Base-by-base conservation (phyloP, 1,140 invertebrate genomes). In the Lepidurus apus region DNA sequence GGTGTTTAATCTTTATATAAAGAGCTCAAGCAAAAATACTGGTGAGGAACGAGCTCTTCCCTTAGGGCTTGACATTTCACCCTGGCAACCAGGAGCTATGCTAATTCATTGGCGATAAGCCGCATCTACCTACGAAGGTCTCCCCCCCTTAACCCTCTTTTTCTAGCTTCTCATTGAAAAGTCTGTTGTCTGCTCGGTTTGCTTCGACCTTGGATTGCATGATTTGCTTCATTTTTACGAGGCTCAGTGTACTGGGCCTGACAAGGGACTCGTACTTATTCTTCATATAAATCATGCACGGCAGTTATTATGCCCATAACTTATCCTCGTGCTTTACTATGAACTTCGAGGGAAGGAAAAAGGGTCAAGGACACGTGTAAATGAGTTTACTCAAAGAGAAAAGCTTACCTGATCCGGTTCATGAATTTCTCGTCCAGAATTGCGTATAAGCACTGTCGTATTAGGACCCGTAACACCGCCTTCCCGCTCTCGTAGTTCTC, bases 21-120 rank as follows among this genome's bases (percentile, higher is more conserved):
- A 34, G 34, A 34, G 4, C 34, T 34, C 34, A 4, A 3, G 34
- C 45, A 13, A 65, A 65, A 65, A n/a, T 65, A 21, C 53, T 65
- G 45, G 17, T 1, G 13, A 21, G 53, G 7, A 65, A 65, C 7
- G 53, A 65, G 53, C 53, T 65, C 34, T 34, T 65, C n/a, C 53
- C 53, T 21, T 65, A 21, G 17, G 53, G 53, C 53, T 65, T 65
- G 53, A 65, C 53, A 65, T 65, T 65, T 65, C 53, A 65, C 53
- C 53, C 53, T 21, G 6, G 53, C 53, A 65, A 65, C 53, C 53
- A 13, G 17, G 53, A 21, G 53, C 13, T 65, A 65, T 65, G n/a
- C 53, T 21, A 65, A 65, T 65, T 65, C 53, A 1, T 65, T 17
- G 53, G 6, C 53, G 21, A 65, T 65, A 65, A 65, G 53, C 53